Base-by-base conservation (phyloP, 2,797 vertebrate genomes). In the Typhlichthys eigenmanni region DNA sequence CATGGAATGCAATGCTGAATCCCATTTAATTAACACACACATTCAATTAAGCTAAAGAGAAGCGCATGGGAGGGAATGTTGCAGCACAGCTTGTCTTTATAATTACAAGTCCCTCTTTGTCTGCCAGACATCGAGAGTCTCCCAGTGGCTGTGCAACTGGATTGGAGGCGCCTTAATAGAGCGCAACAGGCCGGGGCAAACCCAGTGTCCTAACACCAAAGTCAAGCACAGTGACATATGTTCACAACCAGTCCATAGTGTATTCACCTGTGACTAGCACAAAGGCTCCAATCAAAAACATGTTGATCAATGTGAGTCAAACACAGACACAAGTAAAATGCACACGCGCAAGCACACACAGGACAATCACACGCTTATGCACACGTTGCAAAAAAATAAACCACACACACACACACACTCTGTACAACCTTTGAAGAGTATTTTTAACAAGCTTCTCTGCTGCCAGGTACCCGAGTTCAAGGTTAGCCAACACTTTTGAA, bases 71-170 rank as follows among this genome's bases (percentile, higher is more conserved):
- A 76, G 66, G 78, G 69, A 80, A 82, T 79, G 73, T 81, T 75
- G 72, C 74, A 87, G 78, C 86, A 83, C 84, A 78, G 87, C 80
- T 76, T 85, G 77, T 87, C 80, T 87, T 86, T 87, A 82, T 87
- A 89, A 90, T 90, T 90, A 89, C 88, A 90, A 85, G 70, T 79
- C 74, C 62, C 71, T 77, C 81, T 86, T 86, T 81, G 82, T 87
- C 78, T 81, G 50, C 64, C 60, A 67, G 73, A 76, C 82, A 81
- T 85, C 79, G 75, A 69, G 68, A 70, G 64, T 82, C 77, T 85
- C 87, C 86, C 84, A 58, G 62, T 68, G 72, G 83, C 72, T 29
- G 58, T 79, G 78, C 76, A 78, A 79, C 62, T 4, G 69, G 83
- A 68, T 76, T 74, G 71, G 75, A 61, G 64, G 50, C 19, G 79